Evolutionary conservation across 2,113 vertebrate genomes (phyloP), one percentile per base, ranked within the genome.

Genomic region (Capra hircus): DNA sequence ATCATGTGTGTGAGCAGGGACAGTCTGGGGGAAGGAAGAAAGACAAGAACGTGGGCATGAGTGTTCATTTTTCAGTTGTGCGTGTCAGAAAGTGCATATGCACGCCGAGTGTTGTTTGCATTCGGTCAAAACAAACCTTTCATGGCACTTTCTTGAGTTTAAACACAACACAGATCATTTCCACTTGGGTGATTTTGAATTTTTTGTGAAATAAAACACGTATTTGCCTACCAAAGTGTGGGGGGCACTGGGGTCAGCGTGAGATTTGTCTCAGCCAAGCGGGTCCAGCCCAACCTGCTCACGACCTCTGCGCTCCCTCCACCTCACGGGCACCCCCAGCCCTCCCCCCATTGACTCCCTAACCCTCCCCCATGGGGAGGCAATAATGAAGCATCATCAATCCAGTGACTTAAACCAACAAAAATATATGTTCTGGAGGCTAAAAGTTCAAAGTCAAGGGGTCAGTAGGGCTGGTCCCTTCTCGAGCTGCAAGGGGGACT

Each of bases 201-300:
- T 62, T 40, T 45, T n/a, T 36, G 30, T 80, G 11, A 48, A 52
- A 80, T 57, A 33, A 84, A 83, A 86, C 2, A 5, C 0, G 0
- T 0, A 3, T 21, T 33, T 84, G 43, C 43, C 21, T 7, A 15
- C 25, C n/a, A 19, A 33, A 19, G 6, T 16, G 17, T 0, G 1
- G 28, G 59, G 23, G 25, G 8, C 52, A 36, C 14, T 48, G 28
- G 17, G 30, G 45, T 67, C 36, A 45, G 48, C 0, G 7, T 2
- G 33, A 3, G 1, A 9, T 62, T 25, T 57, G 14, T 40, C 48
- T 80, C 2, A 2, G 85, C 4, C 3, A 7, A 2, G 0, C 0
- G 0, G 6, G 43, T 14, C 90, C 43, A 88, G 21, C 6, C 14
- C 80, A 13, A 53, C 48, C 10, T 53, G 48, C 48, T 53, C 48